Conservation (phyloP, 2,888 invertebrate species). For the Phorcus lineatus region DNA sequence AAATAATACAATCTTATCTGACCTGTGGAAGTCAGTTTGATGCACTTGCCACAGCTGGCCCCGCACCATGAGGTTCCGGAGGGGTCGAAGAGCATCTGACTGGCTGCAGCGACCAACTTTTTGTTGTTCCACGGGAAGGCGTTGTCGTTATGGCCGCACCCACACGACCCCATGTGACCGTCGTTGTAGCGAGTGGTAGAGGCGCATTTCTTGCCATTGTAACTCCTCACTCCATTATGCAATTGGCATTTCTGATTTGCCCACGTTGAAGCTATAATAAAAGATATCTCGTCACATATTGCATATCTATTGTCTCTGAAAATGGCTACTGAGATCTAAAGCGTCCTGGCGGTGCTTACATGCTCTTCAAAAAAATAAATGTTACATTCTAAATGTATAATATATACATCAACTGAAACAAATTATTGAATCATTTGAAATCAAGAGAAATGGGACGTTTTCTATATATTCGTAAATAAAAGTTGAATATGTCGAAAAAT, state of each 20-base stretch:
- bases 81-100: constrained; percentile 49
- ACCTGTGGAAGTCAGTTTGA: constrained; percentile 64
- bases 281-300: background rate
- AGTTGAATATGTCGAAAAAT: no score
- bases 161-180: constrained; percentile 60
- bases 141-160: constrained; percentile 48
- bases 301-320: no score
- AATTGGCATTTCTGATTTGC: constrained; percentile 35
- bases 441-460: no score
- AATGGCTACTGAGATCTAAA: no score
- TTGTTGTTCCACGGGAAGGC: constrained; percentile 56
- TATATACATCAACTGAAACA: no score
- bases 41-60: constrained; percentile 54
- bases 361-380: no score
- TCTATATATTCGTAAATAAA: no score
- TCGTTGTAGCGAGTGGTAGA: constrained; percentile 62
- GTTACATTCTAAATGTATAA: no score
- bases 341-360: no score
- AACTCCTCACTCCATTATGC: constrained; percentile 38
- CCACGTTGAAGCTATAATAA: background rate
- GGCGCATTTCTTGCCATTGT: constrained; percentile 59
- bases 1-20: background rate
- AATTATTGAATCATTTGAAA: no score
- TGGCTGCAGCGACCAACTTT: constrained; percentile 53
- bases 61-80: constrained; percentile 53